A percentile compares a stretch with the other conserved stretches of the same genome.
These are phyloP conservation scores for Odontamblyopus rebecca DNA, from an alignment of 2,797 vertebrate genomes.

Conservation along the genomic window DNA sequence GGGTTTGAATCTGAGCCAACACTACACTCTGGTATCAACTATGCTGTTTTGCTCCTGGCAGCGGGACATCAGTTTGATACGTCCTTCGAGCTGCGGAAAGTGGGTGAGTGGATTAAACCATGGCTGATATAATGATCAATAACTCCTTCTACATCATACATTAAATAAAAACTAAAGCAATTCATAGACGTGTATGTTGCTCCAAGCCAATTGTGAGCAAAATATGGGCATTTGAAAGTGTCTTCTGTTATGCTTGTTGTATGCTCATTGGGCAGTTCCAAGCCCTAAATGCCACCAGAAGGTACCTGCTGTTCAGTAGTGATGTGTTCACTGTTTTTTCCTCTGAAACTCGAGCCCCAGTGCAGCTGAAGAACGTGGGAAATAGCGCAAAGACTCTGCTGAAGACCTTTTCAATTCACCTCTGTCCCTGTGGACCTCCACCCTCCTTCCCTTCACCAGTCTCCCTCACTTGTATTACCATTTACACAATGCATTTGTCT, in stretches of 20 bases:
- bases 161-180: not conserved
- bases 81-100: slow-evolving; percentile 98
- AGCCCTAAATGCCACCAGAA: not conserved
- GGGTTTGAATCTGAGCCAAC: slow-evolving; percentile 98
- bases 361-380: slow-evolving; percentile 53
- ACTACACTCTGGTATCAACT: slow-evolving; percentile 96
- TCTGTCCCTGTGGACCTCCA: slow-evolving; percentile 1
- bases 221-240: not conserved
- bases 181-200: not conserved
- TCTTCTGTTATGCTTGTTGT: not conserved
- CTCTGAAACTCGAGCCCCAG: slow-evolving; percentile 34
- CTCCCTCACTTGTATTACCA: not conserved
- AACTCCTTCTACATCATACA: not conserved
- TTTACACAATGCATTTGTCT: too few relatives aligned
- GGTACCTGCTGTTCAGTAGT: not conserved
- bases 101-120: slow-evolving; percentile 82
- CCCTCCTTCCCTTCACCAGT: not conserved
- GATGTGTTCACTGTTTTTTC: not conserved
- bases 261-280: not conserved
- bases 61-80: slow-evolving; percentile 95
- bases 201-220: not conserved
- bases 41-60: slow-evolving; percentile 93
- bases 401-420: slow-evolving; percentile 22
- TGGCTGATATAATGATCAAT: not conserved
- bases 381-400: slow-evolving; percentile 25